Percentiles rank a stretch among this genome's conserved stretches.
Evolutionary conservation across 1,140 invertebrate genomes (phyloP).

Genomic region (Ceratosolen solmsi): DNA sequence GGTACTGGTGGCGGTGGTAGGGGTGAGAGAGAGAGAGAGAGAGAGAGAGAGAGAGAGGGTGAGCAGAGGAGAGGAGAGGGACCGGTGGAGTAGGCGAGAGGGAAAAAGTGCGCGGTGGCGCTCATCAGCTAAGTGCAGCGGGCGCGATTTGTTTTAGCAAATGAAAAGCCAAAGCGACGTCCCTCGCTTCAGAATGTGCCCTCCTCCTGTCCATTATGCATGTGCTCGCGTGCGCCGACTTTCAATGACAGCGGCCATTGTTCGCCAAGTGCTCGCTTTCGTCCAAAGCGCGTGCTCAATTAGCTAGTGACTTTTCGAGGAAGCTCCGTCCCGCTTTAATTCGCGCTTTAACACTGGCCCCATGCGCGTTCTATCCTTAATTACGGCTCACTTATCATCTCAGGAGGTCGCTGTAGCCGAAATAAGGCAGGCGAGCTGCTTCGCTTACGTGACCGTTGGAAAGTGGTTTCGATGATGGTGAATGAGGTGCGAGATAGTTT

Average conservation of each 20-base stretch:
- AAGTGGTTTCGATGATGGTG: not conserved
- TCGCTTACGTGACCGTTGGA: not conserved
- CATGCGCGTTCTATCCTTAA: too few species aligned
- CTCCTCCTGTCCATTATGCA: conserved; percentile 51
- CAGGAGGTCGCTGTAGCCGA: not conserved
- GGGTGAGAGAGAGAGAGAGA: too few species aligned
- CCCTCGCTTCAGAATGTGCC: conserved; percentile 49
- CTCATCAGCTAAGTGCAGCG: conserved; percentile 64
- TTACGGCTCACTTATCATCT: not conserved
- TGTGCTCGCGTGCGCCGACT: conserved; percentile 43
- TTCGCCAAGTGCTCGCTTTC: conserved; percentile 10
- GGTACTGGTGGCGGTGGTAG: too few species aligned
- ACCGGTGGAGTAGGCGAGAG: not conserved
- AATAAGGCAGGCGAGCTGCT: too few species aligned
- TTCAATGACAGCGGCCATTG: conserved; percentile 10
- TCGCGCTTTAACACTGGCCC: too few species aligned
- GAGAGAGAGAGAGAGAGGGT: too few species aligned
- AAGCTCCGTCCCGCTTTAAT: not conserved
- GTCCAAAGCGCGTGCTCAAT: not conserved
- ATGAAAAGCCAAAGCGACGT: conserved; percentile 56
- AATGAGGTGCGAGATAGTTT: not conserved
- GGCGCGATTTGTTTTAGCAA: conserved; percentile 61
- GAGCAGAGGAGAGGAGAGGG: too few species aligned
- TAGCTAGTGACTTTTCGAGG: not conserved
- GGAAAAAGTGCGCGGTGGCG: conserved; percentile 42